Base-by-base conservation (phyloP, 2,888 invertebrate genomes). In the Metallyticus violacea region DNA sequence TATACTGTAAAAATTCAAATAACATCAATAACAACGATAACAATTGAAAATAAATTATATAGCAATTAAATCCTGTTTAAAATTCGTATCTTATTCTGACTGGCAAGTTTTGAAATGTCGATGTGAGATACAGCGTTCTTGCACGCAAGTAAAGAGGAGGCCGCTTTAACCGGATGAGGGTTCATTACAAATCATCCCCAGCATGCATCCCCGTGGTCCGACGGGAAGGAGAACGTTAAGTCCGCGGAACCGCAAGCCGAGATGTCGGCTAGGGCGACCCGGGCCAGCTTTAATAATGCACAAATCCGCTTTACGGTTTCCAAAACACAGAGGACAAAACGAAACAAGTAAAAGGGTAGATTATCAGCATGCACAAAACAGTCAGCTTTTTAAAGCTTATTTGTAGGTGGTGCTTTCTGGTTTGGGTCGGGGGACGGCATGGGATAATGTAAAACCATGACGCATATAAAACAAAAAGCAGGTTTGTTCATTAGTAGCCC, bases 291-390 rank as follows among this genome's bases (percentile, higher is more conserved):
- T 82, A 82, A 82, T 82, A 82, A 62, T 82, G 82, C 26, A 82
- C 76, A 82, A 82, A 82, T 82, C 82, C 82, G 26, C 82, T 82
- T 82, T 82, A 26, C 76, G 76, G 82, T 82, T 82, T 82, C 76
- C 26, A 82, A 81, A 76, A 82, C 40, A 76, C 22, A 82, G 76
- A 82, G 82, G 27, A 76, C 40, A 76, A 9, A 62, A 62, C 40
- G 40, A 62, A 62, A 62, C 40, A 82, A 82, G 82, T 76, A 76
- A 82, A 82, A 82, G 82, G 82, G 82, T 76, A 26, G 82, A 82
- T 76, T 82, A 82, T 82, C 62, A 82, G 82, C 62, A 26, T 27
- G 26, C 9, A 82, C 76, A 82, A 7, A 4, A 30, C 25, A 81
- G 81, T 9, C 40, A 62, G 40, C 81, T 78, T 78, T 78, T 78